phyloP scores from a whole-genome alignment of 2,113 vertebrate genomes.

The Zosterops borbonicus region DNA sequence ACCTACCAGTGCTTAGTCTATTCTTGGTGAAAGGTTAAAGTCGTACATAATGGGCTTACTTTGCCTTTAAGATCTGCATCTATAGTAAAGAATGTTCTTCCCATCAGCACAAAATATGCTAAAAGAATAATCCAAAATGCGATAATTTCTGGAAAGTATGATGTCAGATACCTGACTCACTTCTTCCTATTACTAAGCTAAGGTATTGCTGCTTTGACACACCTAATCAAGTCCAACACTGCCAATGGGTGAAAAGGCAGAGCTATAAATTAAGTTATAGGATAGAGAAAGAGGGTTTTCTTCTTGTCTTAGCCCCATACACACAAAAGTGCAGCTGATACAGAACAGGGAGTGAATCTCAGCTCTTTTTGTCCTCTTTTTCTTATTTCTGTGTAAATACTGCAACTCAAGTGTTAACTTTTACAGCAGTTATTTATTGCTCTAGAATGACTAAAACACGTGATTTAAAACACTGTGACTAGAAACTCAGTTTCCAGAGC shows the following conservation, averaged over 20 bases:
- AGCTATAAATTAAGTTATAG: neutral
- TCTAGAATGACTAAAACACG: neutral
- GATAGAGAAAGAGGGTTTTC: neutral
- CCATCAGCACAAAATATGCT: neutral
- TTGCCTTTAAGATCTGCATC: neutral
- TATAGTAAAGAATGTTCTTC: neutral
- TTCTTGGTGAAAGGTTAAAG: neutral
- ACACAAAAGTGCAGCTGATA: neutral
- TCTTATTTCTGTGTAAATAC: neutral
- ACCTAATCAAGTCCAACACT: neutral
- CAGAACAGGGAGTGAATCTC: neutral
- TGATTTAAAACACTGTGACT: neutral
- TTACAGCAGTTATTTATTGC: neutral
- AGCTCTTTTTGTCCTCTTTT: neutral
- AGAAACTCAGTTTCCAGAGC: neutral
- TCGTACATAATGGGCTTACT: neutral
- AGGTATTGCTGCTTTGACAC: neutral
- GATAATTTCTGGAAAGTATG: neutral
- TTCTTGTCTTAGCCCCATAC: neutral
- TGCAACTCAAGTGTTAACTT: neutral
- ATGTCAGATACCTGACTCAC: neutral
- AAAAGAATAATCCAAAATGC: neutral
- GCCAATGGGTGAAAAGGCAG: neutral
- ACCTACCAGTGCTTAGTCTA: neutral
- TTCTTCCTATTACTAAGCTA: neutral